Conservation (phyloP, 2,797 vertebrate genomes). For the Bovichtus variegatus region DNA sequence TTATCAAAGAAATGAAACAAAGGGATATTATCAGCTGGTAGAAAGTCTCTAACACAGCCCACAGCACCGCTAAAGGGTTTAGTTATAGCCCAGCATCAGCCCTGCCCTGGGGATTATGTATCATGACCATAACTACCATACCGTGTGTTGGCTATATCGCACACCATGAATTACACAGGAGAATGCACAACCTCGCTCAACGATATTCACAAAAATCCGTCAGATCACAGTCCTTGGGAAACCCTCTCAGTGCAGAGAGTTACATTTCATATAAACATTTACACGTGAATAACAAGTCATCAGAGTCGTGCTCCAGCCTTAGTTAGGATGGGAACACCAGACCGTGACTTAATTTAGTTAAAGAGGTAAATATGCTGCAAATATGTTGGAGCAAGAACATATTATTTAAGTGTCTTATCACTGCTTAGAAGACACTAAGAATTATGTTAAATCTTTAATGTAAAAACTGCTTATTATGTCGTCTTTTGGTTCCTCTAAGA, state of each 20-base stretch:
- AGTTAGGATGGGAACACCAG: neutral
- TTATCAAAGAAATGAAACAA: neutral
- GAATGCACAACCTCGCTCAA: slow-evolving; percentile 60
- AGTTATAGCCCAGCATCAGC: slow-evolving; percentile 23
- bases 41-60: neutral
- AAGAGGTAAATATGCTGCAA: neutral
- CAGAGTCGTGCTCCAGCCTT: neutral
- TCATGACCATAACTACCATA: slow-evolving; percentile 62
- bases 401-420: neutral
- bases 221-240: slow-evolving; percentile 22
- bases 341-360: neutral
- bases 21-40: neutral
- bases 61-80: neutral
- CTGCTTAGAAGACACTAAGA: neutral
- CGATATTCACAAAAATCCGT: slow-evolving; percentile 55
- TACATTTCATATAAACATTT: slow-evolving; percentile 11
- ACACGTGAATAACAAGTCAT: neutral
- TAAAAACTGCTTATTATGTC: neutral
- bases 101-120: slow-evolving; percentile 63
- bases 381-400: neutral
- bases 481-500: neutral
- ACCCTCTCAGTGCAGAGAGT: slow-evolving; percentile 11
- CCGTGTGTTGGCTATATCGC: slow-evolving; percentile 62
- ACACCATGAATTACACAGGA: slow-evolving; percentile 70
- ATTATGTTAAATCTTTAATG: neutral